Base-by-base conservation (phyloP, 2,888 invertebrate species). In the Rhaphigaster nebulosa region DNA sequence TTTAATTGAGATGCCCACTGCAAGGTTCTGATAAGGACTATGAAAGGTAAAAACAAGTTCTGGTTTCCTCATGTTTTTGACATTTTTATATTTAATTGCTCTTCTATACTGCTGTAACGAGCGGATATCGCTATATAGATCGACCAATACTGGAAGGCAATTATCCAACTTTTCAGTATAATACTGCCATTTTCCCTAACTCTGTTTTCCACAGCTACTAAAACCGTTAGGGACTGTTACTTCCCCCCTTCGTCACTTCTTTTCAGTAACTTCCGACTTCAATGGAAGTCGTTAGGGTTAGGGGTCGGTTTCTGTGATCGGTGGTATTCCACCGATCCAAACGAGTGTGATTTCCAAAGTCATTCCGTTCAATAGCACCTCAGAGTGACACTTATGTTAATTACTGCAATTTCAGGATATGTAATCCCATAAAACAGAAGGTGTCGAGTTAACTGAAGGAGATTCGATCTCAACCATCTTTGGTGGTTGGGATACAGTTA, bases 51-150 rank as follows among this genome's bases (percentile, higher is more conserved):
- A 65, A 65, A 2, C 18, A 29, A 29, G 65, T 65, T 65, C 0
- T 15, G 34, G 65, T 65, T 60, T n/a, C 29, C 65, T 65, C 29
- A 18, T 65, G 65, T 65, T 29, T 65, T 29, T 29, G 65, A 65
- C 65, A 65, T 65, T 65, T 65, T 65, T 65, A 65, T 65, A 65
- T 65, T 65, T 29, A 65, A 65, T 65, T 65, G 65, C 65, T 65
- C 6, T 4, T 29, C 15, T 65, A 29, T 29, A 65, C 3, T 15
- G 15, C 5, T 29, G 13, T 65, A 65, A 29, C 18, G 15, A 15
- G 3, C 29, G 13, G 18, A 15, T 65, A 29, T 65, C 29, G 29
- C 29, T 5, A 6, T 29, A 65, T 29, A 29, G 29, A 15, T 65
- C 15, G 29, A 15, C 13, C 29, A 6, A 34, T 65, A 15, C 65